These are phyloP conservation scores for Neodiprion pinetum DNA, from an alignment of 1,140 invertebrate genomes.

Conservation along the genomic window DNA sequence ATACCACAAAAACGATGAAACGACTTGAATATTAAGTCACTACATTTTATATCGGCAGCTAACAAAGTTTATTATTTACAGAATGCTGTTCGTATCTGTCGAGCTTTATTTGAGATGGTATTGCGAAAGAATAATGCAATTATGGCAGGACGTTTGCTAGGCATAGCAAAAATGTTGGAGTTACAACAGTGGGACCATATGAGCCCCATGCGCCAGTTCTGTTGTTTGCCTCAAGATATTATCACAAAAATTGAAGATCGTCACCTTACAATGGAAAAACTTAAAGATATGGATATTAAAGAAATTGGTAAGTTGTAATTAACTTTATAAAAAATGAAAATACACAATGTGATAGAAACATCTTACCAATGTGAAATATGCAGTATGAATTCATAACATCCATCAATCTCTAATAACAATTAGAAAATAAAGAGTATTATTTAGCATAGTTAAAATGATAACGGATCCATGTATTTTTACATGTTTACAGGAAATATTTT, in stretches of 20 bases:
- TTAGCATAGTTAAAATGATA: too few relatives aligned
- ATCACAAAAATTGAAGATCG: slow-evolving; percentile 83
- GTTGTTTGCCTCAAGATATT: slow-evolving; percentile 77
- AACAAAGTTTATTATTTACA: slow-evolving; percentile 54
- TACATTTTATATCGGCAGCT: not conserved
- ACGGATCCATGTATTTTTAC: too few relatives aligned
- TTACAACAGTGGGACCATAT: slow-evolving; percentile 88
- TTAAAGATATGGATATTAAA: slow-evolving; percentile 85
- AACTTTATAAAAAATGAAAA: slow-evolving; percentile 14
- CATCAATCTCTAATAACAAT: not conserved
- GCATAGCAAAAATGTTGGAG: slow-evolving; percentile 90
- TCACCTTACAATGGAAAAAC: slow-evolving; percentile 75
- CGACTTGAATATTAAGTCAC: not conserved
- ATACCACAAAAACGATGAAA: too few relatives aligned
- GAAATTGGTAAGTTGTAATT: slow-evolving; percentile 75
- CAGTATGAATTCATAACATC: slow-evolving; percentile 7
- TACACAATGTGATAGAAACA: not conserved
- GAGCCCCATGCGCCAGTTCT: slow-evolving; percentile 87
- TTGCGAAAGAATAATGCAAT: slow-evolving; percentile 88
- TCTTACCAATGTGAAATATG: slow-evolving; percentile 5
- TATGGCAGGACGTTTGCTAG: slow-evolving; percentile 82
- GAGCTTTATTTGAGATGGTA: slow-evolving; percentile 95
- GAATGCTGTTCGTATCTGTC: slow-evolving; percentile 89
- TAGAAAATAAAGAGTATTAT: too few relatives aligned
- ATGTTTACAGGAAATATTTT: slow-evolving; percentile 72